Conservation (phyloP, 2,888 invertebrate species). For the Blastobasis adustella region DNA sequence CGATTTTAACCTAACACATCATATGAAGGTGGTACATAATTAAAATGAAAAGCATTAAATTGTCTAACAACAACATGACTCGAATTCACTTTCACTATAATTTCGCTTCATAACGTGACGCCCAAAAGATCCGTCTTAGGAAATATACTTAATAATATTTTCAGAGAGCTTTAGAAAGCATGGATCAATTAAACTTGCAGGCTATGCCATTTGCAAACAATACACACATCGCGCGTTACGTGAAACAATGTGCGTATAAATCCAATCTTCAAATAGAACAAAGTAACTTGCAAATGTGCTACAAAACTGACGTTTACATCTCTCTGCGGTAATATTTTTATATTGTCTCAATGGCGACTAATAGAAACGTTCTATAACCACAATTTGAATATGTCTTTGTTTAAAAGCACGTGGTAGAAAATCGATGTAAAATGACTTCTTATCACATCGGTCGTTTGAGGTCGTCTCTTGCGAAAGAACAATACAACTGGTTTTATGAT, state of each 20-base stretch:
- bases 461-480: slow-evolving; percentile 57
- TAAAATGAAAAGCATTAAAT: slow-evolving; percentile 23
- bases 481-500: slow-evolving; percentile 65
- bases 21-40: slow-evolving; percentile 6
- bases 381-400: slow-evolving; percentile 33
- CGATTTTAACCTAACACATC: neutral
- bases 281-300: no score
- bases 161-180: no score
- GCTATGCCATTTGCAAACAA: no score
- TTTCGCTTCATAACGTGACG: slow-evolving; percentile 55
- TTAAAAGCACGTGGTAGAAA: slow-evolving; percentile 43
- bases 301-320: no score
- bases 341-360: slow-evolving; percentile 10
- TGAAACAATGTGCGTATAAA: no score
- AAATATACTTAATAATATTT: no score
- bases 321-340: no score
- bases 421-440: slow-evolving; percentile 49
- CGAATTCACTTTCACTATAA: slow-evolving; percentile 61
- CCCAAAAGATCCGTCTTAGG: slow-evolving; percentile 27
- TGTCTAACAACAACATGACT: slow-evolving; percentile 45
- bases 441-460: slow-evolving; percentile 44
- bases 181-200: no score
- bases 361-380: slow-evolving; percentile 18
- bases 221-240: no score
- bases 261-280: no score